Percentiles rank a stretch among this genome's conserved stretches.
These are phyloP conservation scores for Eolophus roseicapilla DNA, from an alignment of 2,113 vertebrate species.

Conservation along the genomic window DNA sequence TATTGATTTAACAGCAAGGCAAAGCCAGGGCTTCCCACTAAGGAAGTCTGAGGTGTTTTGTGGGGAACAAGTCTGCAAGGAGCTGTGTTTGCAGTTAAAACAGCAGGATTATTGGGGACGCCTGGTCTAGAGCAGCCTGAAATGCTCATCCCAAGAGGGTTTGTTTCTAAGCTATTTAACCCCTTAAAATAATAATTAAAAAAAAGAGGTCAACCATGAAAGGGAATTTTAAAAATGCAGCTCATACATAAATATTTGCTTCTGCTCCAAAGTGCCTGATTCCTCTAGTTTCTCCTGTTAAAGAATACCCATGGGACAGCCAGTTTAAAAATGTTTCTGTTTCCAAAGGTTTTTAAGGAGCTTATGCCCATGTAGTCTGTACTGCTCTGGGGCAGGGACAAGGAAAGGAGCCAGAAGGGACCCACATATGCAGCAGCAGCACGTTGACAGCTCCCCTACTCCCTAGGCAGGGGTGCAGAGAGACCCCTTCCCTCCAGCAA, in stretches of 20 bases:
- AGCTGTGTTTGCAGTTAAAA: neutral
- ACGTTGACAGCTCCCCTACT: neutral
- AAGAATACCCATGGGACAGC: neutral
- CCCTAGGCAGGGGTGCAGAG: neutral
- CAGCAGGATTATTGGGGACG: neutral
- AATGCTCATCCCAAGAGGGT: neutral
- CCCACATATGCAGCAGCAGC: neutral
- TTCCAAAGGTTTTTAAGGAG: neutral
- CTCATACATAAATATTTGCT: conserved; percentile 42
- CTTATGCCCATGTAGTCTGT: neutral
- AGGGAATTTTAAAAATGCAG: conserved; percentile 29
- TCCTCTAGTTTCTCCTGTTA: neutral
- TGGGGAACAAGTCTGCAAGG: neutral
- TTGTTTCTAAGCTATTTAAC: conserved; percentile 21
- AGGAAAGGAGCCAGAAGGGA: neutral
- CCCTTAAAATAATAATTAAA: neutral
- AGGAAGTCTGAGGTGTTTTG: neutral
- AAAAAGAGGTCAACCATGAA: conserved; percentile 7
- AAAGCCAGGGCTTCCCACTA: neutral
- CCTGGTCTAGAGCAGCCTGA: neutral
- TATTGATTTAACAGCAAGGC: neutral
- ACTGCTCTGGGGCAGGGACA: neutral
- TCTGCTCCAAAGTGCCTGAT: neutral
- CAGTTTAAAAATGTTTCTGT: neutral
- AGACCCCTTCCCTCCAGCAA: neutral